Evolutionary conservation across 2,113 vertebrate genomes (phyloP), one percentile per base, ranked within the genome.

Genomic region (Channa maculata): DNA sequence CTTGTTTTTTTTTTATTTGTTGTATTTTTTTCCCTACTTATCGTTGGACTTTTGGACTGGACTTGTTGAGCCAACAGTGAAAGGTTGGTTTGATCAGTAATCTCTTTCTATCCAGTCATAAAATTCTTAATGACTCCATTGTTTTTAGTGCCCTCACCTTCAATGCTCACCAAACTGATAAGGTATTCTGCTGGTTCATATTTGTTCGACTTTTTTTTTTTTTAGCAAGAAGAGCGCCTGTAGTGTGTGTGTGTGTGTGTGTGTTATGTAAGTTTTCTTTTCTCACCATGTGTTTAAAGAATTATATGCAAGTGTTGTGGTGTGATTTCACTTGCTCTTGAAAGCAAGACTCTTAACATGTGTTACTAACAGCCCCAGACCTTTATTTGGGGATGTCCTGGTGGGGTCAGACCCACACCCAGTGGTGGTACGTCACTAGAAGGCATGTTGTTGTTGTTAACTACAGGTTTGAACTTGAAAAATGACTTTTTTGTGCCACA

Each of bases 81-180:
- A 79, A 95, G 93, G 94, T 95, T 88, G 86, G 93, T 94, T 88
- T 88, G 82, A 80, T 90, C 51, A 84, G 33, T 89, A 84, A 86
- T 88, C 84, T 84, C 55, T 65, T 79, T 86, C 55, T 69, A 37
- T 73, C 57, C 39, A 3, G 37, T 49, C 34, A 48, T 54, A 61
- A 54, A 68, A 71, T 59, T 60, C 37, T 3, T 13, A 60, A 72
- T 15, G 12, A 34, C 60, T 37, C 15, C 44, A 57, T 81, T 91
- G 82, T 86, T 83, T 83, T 49, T 48, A 12, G 0, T 38, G 41
- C 58, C 37, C 55, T 67, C 64, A 54, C 33, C 8, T 24, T 36
- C 64, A 7, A 36, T 6, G 2, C 1, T 39, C 0, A 1, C 12
- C 41, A 49, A 34, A 36, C 8, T 9, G 0, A 5, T n/a, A 4